Percentiles rank a stretch among this genome's conserved stretches.
These are phyloP conservation scores for Neotragus moschatus DNA, from an alignment of 2,113 vertebrate species.

Conservation along the genomic window DNA sequence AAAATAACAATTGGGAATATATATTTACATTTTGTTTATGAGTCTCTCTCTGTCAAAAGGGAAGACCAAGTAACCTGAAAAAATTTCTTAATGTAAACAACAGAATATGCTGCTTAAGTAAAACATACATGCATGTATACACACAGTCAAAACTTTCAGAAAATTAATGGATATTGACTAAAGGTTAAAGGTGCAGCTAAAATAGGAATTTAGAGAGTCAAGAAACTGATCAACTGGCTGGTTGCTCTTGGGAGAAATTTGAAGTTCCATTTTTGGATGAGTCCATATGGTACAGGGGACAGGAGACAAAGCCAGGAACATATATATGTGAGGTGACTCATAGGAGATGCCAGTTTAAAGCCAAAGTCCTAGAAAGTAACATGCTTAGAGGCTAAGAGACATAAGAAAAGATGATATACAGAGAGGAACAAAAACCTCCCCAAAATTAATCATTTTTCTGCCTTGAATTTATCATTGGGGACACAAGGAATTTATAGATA, in stretches of 20 bases:
- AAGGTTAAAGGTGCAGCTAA: background rate
- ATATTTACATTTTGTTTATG: background rate
- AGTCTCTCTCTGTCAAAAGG: background rate
- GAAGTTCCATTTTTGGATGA: background rate
- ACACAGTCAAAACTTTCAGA: background rate
- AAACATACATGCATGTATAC: background rate
- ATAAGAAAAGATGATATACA: background rate
- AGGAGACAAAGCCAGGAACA: background rate
- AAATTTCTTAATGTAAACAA: background rate
- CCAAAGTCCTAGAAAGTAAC: background rate
- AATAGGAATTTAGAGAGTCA: background rate
- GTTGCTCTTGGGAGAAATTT: background rate
- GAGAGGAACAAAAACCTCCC: background rate
- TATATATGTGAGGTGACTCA: background rate
- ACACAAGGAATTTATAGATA: accelerated
- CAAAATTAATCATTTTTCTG: background rate
- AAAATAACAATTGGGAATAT: background rate
- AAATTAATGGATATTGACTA: background rate
- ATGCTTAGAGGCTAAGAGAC: background rate
- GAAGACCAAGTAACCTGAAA: background rate
- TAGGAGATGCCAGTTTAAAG: background rate
- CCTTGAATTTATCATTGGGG: background rate
- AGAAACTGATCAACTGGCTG: background rate
- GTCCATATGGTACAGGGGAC: background rate
- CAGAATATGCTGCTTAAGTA: background rate